These are phyloP conservation scores for Enteromius treurensis DNA, from an alignment of 2,797 vertebrate species.

Conservation along the genomic window DNA sequence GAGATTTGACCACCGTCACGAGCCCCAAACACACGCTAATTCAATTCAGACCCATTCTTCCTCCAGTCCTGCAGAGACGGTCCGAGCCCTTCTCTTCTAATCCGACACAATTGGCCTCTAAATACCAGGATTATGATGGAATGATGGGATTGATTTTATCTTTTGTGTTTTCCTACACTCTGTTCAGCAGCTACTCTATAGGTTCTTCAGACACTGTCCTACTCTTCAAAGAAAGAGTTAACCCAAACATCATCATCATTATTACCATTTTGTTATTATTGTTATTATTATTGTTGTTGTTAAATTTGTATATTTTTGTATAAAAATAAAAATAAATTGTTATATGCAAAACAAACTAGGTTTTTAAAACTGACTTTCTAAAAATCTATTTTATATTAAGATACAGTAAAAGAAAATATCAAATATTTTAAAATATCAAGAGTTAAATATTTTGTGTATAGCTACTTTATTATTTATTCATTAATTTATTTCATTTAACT, in stretches of 20 bases:
- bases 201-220: not conserved
- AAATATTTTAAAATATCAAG: no score
- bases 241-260: not conserved
- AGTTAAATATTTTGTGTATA: no score
- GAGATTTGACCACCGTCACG: conserved; percentile 47
- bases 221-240: not conserved
- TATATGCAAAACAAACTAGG: no score
- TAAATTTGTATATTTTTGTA: no score
- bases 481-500: no score
- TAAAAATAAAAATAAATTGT: no score
- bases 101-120: not conserved
- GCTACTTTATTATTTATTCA: no score
- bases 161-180: not conserved
- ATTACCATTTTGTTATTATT: no score
- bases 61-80: not conserved
- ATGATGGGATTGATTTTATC: not conserved
- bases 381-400: no score
- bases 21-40: conserved; percentile 4
- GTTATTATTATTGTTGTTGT: no score
- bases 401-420: no score
- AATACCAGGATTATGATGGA: conserved; percentile 2
- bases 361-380: no score
- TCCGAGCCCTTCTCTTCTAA: not conserved
- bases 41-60: not conserved
- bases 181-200: not conserved